A percentile compares a stretch with the other conserved stretches of the same genome.
These are phyloP conservation scores for Sturnira hondurensis DNA, from an alignment of 2,113 vertebrate species.

Conservation along the genomic window DNA sequence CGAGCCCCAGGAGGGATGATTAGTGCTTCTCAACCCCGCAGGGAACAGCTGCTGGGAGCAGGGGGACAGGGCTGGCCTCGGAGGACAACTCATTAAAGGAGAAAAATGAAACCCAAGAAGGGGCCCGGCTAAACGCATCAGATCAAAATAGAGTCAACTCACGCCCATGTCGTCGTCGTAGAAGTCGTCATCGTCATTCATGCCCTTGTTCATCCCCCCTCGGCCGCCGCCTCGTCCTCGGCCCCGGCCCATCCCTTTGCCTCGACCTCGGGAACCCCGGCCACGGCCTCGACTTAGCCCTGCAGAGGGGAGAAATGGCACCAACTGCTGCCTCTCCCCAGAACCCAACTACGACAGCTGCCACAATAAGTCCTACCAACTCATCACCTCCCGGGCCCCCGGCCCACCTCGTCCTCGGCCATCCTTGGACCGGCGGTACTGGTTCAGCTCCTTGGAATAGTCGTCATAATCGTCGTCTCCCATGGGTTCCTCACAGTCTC, in stretches of 20 bases:
- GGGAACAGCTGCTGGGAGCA: background rate
- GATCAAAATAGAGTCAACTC: background rate
- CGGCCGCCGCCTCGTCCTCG: slow-evolving; percentile 83
- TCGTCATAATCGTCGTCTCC: slow-evolving; percentile 91
- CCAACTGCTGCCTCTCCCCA: background rate
- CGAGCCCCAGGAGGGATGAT: rapidly evolving
- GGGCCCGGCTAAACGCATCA: background rate
- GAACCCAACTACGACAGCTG: rapidly evolving
- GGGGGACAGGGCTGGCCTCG: rapidly evolving
- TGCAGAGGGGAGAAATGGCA: background rate
- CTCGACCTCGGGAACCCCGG: slow-evolving; percentile 81
- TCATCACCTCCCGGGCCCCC: rapidly evolving
- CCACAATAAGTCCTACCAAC: rapidly evolving
- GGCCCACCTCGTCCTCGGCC: slow-evolving; percentile 83
- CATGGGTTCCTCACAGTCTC: slow-evolving; percentile 88
- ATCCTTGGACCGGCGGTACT: slow-evolving; percentile 90
- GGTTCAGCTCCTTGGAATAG: slow-evolving; percentile 90
- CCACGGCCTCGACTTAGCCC: slow-evolving; percentile 85
- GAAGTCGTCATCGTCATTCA: slow-evolving; percentile 88
- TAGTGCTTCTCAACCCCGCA: rapidly evolving
- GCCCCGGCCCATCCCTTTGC: slow-evolving; percentile 84
- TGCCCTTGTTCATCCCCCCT: slow-evolving; percentile 81
- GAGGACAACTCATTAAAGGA: background rate
- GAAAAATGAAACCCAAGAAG: background rate
- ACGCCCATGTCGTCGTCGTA: slow-evolving; percentile 93